Evolutionary conservation across 1,140 invertebrate genomes (phyloP).

Genomic region (Brachionus rotundiformis): DNA sequence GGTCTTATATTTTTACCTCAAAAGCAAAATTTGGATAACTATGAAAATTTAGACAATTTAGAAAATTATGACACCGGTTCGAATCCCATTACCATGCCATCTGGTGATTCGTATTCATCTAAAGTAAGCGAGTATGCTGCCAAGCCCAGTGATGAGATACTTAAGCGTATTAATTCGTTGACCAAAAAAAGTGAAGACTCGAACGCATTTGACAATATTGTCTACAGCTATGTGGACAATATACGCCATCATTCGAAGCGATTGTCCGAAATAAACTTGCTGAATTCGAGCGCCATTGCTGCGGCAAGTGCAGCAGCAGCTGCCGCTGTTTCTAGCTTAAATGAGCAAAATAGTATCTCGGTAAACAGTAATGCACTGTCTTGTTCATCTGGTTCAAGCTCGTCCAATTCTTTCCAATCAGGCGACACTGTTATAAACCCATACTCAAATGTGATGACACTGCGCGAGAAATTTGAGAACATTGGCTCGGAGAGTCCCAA

Average conservation of each 20-base stretch:
- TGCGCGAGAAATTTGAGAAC: slow-evolving; percentile 17
- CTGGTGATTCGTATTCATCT: neutral
- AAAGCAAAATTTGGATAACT: neutral
- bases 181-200: neutral
- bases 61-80: neutral
- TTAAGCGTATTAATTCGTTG: slow-evolving; percentile 23
- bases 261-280: slow-evolving; percentile 11
- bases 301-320: slow-evolving; percentile 16
- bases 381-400: neutral
- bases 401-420: neutral
- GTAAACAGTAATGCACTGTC: slow-evolving; percentile 15
- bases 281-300: slow-evolving; percentile 17
- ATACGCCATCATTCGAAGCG: slow-evolving; percentile 41
- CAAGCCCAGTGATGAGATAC: slow-evolving; percentile 31
- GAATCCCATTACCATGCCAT: neutral
- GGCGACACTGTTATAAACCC: neutral
- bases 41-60: slow-evolving; percentile 16
- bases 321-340: neutral
- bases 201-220: slow-evolving; percentile 42
- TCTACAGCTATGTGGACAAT: slow-evolving; percentile 50
- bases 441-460: neutral
- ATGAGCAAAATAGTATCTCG: slow-evolving; percentile 17
- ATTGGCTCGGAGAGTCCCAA: neutral
- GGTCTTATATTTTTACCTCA: slow-evolving; percentile 34
- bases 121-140: neutral